Conservation (phyloP, 2,797 vertebrate genomes). For the Prunella strophiata region DNA sequence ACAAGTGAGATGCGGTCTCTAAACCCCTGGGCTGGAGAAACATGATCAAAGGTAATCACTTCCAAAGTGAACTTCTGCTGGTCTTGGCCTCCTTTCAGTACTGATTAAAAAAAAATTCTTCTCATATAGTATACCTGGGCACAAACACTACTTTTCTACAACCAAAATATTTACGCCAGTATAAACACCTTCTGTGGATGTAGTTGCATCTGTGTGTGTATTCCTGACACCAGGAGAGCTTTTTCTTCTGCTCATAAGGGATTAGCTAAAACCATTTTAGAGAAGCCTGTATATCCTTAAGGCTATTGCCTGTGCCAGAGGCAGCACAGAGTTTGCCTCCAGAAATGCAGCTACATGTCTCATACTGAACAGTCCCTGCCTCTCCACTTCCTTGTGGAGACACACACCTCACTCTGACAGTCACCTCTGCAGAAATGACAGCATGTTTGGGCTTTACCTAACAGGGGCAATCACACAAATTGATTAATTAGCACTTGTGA, state of each 20-base stretch:
- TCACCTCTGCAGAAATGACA: background rate
- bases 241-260: background rate
- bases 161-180: background rate
- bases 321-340: background rate
- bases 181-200: background rate
- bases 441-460: background rate
- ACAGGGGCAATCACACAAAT: background rate
- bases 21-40: background rate
- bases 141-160: background rate
- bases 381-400: background rate
- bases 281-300: background rate
- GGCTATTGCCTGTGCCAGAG: background rate
- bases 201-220: rapidly evolving
- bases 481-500: conserved; percentile 39
- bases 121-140: background rate
- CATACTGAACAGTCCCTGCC: background rate
- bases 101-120: background rate
- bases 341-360: background rate
- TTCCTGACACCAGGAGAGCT: background rate
- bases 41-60: background rate
- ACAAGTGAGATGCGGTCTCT: background rate
- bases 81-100: background rate
- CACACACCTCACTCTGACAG: background rate
- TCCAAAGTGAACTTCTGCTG: background rate
- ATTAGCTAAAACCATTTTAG: background rate